phyloP scores from a whole-genome alignment of 2,888 invertebrate species.

The Phragmatobia fuliginosa region DNA sequence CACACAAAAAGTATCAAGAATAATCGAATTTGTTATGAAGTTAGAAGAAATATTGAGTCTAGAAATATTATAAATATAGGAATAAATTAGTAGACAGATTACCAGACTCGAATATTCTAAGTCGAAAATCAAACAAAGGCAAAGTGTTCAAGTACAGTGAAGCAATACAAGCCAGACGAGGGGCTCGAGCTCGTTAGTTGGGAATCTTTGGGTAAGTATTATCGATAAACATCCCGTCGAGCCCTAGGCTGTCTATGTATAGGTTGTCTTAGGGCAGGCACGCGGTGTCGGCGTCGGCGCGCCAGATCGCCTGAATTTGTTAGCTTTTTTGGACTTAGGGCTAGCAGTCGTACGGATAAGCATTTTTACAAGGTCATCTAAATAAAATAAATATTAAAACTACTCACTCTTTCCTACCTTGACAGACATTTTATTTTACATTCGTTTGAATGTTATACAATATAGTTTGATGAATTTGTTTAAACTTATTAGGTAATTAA shows the following conservation, averaged over 20 bases:
- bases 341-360: slow-evolving; percentile 45
- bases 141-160: slow-evolving; percentile 29
- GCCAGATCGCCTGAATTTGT: slow-evolving; percentile 65
- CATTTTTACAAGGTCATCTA: slow-evolving; percentile 1
- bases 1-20: background rate
- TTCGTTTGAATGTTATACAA: background rate
- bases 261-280: slow-evolving; percentile 84
- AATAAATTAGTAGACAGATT: slow-evolving; percentile 21
- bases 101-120: slow-evolving; percentile 19
- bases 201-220: slow-evolving; percentile 58
- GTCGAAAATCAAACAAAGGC: slow-evolving; percentile 34
- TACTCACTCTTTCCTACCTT: background rate
- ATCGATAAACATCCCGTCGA: slow-evolving; percentile 67
- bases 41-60: background rate
- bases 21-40: background rate
- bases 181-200: slow-evolving; percentile 51
- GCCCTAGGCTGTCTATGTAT: slow-evolving; percentile 79
- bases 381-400: background rate
- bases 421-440: background rate
- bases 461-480: background rate
- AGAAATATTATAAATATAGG: slow-evolving; percentile 16
- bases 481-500: background rate
- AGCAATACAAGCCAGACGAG: slow-evolving; percentile 51
- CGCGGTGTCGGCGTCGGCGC: slow-evolving; percentile 62
- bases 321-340: slow-evolving; percentile 76